These are phyloP conservation scores for Pipa parva DNA, from an alignment of 2,113 vertebrate genomes.

Conservation along the genomic window DNA sequence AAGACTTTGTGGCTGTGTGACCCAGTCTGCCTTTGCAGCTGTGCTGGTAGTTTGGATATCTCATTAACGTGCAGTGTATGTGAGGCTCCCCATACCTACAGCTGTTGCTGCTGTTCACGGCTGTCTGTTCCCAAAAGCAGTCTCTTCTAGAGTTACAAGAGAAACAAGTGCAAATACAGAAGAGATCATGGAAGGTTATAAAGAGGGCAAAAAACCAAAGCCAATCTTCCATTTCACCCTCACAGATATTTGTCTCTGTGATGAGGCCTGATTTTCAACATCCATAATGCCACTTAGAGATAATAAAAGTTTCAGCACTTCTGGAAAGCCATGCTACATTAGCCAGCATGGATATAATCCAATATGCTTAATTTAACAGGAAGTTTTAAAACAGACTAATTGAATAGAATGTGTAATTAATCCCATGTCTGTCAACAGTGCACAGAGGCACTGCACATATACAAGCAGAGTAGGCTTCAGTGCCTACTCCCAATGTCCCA, in stretches of 20 bases:
- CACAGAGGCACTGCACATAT: too few species aligned
- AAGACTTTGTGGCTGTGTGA: not conserved
- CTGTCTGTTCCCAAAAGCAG: constrained; percentile 34
- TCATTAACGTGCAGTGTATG: constrained; percentile 2
- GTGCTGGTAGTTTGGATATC: constrained; percentile 22
- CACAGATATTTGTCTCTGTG: not conserved
- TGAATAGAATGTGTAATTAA: too few species aligned
- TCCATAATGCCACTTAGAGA: too few species aligned
- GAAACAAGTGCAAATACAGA: constrained; percentile 16
- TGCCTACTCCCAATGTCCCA: too few species aligned
- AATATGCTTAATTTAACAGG: too few species aligned
- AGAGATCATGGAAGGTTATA: constrained; percentile 18
- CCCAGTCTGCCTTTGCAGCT: constrained; percentile 22
- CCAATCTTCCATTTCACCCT: not conserved
- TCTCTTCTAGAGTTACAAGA: constrained; percentile 33
- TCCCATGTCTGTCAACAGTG: too few species aligned
- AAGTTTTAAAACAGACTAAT: too few species aligned
- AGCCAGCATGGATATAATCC: too few species aligned
- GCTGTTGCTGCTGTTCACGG: constrained; percentile 40
- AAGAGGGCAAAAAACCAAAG: constrained; percentile 1
- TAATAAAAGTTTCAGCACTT: too few species aligned
- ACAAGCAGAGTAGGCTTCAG: too few species aligned
- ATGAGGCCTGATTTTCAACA: not conserved
- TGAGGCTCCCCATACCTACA: not conserved
- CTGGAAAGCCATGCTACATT: too few species aligned